Base-by-base conservation (phyloP, 2,113 vertebrate species). In the Lagenorhynchus albirostris region DNA sequence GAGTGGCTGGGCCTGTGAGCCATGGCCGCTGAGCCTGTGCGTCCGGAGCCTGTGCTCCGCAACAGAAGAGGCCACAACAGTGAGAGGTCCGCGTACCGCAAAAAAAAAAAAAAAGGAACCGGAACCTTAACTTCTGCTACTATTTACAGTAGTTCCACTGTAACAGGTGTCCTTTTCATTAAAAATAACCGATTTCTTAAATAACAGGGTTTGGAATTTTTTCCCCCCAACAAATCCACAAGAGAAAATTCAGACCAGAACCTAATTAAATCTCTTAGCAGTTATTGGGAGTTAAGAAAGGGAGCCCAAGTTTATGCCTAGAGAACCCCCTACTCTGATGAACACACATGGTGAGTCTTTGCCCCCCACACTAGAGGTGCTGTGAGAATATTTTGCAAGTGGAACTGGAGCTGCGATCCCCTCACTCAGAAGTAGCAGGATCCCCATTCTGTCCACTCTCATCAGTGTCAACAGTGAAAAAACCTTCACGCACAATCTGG, bases 141-240 rank as follows among this genome's bases (percentile, higher is more conserved):
- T 36, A 58, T 18, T 55, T 73, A 81, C 0, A 76, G 44, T 67
- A 67, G 74, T 97, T 89, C 82, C 62, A 79, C 58, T 55, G 15
- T 31, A 62, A 82, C 20, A 92, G 74, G 26, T 65, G 82, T 41
- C 21, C 68, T 94, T 95, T 91, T 84, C 23, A 84, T 70, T n/a
- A 53, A 83, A 96, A 88, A 67, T 29, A 93, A 95, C 10, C 20
- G 62, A 15, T 76, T 63, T 96, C 62, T 87, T 88, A 92, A 76
- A 38, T 62, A 90, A 83, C 6, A 88, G 23, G 17, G 71, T 36
- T 97, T 96, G 80, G 10, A 89, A 36, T 84, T 80, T 60, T 53
- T 33, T 12, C 8, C 21, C n/a, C 44, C 67, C 26, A 74, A 74
- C 36, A 95, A 95, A 95, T n/a, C 60, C 71, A 89, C 44, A 31